Evolutionary conservation across 1,140 invertebrate genomes (phyloP).

Genomic region (Brachystomella parvula): DNA sequence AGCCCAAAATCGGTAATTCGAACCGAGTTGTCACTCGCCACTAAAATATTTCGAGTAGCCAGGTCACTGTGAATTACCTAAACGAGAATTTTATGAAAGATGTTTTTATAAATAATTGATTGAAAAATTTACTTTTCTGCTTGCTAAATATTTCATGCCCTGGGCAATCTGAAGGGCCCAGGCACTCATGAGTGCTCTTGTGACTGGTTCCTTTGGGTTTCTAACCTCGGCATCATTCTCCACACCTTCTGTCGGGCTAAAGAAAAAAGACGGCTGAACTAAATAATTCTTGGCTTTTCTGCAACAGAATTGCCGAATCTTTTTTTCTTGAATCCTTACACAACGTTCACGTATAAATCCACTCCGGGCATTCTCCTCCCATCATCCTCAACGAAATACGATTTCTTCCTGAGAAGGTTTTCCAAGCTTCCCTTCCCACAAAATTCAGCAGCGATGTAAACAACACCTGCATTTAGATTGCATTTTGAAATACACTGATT

Average conservation of each 20-base stretch:
- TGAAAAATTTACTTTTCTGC: slow-evolving; percentile 16
- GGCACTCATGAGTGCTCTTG: background rate
- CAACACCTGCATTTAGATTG: background rate
- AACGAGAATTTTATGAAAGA: background rate
- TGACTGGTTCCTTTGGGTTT: background rate
- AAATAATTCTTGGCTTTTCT: background rate
- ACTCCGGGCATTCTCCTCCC: background rate
- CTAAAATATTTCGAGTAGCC: slow-evolving; percentile 19
- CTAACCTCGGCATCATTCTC: background rate
- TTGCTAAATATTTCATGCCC: slow-evolving; percentile 17
- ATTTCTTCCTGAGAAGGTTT: background rate
- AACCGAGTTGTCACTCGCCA: background rate
- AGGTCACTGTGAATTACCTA: slow-evolving; percentile 23
- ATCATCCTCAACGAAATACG: background rate
- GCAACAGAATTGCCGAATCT: background rate
- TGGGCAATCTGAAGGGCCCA: slow-evolving; percentile 19
- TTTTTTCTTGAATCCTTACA: background rate
- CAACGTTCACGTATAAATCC: background rate
- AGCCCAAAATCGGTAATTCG: slow-evolving; percentile 75
- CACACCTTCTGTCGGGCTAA: background rate
- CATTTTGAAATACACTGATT: background rate
- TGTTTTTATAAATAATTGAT: background rate
- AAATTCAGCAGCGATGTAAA: slow-evolving; percentile 20
- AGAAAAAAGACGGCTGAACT: background rate
- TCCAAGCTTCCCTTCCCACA: slow-evolving; percentile 15